Conservation (phyloP, 1,140 invertebrate species). For the Aethina tumida region DNA sequence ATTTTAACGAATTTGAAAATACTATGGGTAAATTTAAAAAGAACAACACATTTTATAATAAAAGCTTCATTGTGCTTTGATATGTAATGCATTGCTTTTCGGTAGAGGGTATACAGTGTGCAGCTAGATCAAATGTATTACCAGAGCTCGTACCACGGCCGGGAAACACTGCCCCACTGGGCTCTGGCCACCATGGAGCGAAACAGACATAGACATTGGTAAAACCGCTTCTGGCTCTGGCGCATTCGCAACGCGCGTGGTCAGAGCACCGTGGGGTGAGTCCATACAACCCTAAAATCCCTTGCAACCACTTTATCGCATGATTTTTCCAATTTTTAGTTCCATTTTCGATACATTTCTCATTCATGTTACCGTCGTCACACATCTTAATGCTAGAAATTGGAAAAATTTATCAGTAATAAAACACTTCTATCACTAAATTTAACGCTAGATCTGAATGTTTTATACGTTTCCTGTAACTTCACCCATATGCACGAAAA, state of each 20-base stretch:
- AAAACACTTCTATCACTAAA: too few species aligned
- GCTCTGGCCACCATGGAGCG: conserved; percentile 21
- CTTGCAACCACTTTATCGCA: background rate
- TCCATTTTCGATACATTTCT: too few species aligned
- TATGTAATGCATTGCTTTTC: background rate
- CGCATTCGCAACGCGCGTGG: conserved; percentile 6
- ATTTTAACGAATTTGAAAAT: too few species aligned
- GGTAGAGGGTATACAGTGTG: conserved; percentile 33
- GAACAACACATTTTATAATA: too few species aligned
- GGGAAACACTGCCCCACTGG: conserved; percentile 30
- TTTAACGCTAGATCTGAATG: too few species aligned
- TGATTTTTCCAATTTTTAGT: conserved; percentile 5
- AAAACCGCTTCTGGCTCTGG: conserved; percentile 5
- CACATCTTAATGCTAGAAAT: too few species aligned
- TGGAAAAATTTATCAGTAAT: too few species aligned
- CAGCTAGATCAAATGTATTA: conserved; percentile 28
- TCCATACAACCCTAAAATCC: conserved; percentile 4
- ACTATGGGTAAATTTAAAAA: too few species aligned
- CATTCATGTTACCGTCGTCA: too few species aligned
- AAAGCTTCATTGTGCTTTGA: too few species aligned
- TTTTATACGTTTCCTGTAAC: too few species aligned
- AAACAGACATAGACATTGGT: conserved; percentile 23
- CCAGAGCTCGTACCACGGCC: conserved; percentile 24
- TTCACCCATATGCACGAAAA: too few species aligned
- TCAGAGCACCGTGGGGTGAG: conserved; percentile 32